A percentile compares a stretch with the other conserved stretches of the same genome.
Evolutionary conservation across 2,113 vertebrate species (phyloP).

Genomic region (Scomber japonicus): DNA sequence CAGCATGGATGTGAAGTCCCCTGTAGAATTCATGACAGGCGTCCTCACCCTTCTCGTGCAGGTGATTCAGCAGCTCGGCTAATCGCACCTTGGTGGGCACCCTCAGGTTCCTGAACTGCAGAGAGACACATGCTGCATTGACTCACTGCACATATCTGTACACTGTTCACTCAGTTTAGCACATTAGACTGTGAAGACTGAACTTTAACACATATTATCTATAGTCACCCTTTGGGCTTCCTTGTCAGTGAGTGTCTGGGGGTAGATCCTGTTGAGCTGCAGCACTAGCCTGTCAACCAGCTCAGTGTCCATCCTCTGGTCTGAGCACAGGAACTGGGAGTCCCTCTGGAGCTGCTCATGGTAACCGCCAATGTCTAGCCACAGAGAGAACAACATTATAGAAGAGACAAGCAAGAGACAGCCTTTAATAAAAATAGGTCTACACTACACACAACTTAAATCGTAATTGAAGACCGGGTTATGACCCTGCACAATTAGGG

Average conservation of each 20-base stretch:
- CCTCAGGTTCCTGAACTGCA: conserved; percentile 92
- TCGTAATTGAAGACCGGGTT: neutral
- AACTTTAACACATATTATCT: neutral
- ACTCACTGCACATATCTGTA: neutral
- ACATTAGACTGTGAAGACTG: neutral
- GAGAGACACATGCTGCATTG: conserved; percentile 29
- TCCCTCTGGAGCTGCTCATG: conserved; percentile 89
- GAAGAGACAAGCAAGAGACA: neutral
- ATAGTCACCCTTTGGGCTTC: conserved; percentile 91
- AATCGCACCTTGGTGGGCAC: conserved; percentile 86
- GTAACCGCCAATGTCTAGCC: conserved; percentile 74
- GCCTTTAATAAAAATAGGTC: neutral
- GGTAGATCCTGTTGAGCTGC: conserved; percentile 95
- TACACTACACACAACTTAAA: neutral
- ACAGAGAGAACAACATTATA: neutral
- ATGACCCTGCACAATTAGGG: conserved; percentile 1
- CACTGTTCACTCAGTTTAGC: neutral
- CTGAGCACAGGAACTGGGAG: conserved; percentile 87
- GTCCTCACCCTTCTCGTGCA: conserved; percentile 89
- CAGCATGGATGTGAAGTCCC: conserved; percentile 92
- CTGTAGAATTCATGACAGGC: conserved; percentile 95
- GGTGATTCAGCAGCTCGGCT: conserved; percentile 87
- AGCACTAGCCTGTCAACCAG: conserved; percentile 93
- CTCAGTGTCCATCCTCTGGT: conserved; percentile 87
- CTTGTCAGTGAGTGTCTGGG: conserved; percentile 92